Base-by-base conservation (phyloP, 2,113 vertebrate genomes). In the Parus major region DNA sequence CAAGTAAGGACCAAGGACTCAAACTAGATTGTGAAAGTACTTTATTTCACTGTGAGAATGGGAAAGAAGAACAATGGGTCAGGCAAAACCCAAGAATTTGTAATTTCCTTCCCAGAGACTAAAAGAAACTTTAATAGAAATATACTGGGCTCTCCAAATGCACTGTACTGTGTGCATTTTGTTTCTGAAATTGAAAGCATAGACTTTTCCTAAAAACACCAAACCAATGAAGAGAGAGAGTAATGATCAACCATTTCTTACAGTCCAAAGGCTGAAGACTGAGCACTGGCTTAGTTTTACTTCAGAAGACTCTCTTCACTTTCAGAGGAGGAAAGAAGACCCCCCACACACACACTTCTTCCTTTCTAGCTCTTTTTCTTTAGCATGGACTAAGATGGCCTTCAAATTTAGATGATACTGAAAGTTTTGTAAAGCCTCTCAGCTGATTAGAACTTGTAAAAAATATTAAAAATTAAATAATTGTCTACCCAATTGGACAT, bases 41-140 rank as follows among this genome's bases (percentile, higher is more conserved):
- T 93, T 93, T 88, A 94, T 61, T 86, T 88, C 72, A 78, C 41
- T 60, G 60, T 39, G 35, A 94, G 80, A 93, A 81, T 24, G 39
- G 46, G 50, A 83, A 86, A 92, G 66, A 76, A 80, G 31, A 46
- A 84, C 46, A 82, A 50, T 3, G 15, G 50, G 33, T 65, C 57
- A 90, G 46, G 59, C 24, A 92, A 90, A 93, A 70, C 47, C 42
- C 79, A 76, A n/a, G 15, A 80, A 69, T 27, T 70, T 53, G 4
- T 28, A 18, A 70, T 52, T 73, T 88, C 56, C 73, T 86, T 66
- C 24, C 7, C 23, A 36, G 52, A 57, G 46, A 73, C n/a, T 33
- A 57, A 15, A 79, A 52, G 18, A 60, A 92, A 66, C 15, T 42
- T 61, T 17, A 84, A 59, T 7, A 94, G 41, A 76, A 76, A 79